These are phyloP conservation scores for Coilia nasus DNA, from an alignment of 2,797 vertebrate species.

Conservation along the genomic window DNA sequence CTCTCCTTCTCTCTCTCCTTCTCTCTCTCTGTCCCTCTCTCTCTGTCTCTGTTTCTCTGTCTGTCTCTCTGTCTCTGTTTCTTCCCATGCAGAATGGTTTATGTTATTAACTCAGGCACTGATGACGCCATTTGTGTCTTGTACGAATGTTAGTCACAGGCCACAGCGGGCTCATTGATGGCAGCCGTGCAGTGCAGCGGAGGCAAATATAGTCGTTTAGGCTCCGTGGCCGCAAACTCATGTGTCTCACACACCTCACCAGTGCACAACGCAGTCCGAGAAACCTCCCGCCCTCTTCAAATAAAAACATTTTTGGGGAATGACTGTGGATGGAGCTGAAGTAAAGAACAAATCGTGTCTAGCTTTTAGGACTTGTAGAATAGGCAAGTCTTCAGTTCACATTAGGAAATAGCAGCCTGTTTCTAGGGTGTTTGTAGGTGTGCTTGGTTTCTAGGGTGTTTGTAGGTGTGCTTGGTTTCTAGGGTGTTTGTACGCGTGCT, in stretches of 20 bases:
- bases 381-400: neutral
- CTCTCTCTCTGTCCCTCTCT: too few relatives aligned
- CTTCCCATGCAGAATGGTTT: slow-evolving; percentile 1
- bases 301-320: neutral
- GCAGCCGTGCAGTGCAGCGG: neutral
- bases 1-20: neutral
- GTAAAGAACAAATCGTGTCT: neutral
- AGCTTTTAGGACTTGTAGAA: neutral
- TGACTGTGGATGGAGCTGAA: neutral
- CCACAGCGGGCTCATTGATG: neutral
- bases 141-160: neutral
- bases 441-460: neutral
- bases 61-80: neutral
- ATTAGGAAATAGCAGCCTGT: neutral
- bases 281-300: neutral
- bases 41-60: too few relatives aligned
- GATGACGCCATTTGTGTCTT: slow-evolving; percentile 7
- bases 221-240: neutral
- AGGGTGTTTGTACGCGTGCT: too few relatives aligned
- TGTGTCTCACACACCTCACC: neutral
- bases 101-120: neutral
- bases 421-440: neutral
- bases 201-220: neutral
- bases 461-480: neutral
- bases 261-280: neutral